Conservation (phyloP, 2,113 vertebrate genomes). For the Heterocephalus glaber region DNA sequence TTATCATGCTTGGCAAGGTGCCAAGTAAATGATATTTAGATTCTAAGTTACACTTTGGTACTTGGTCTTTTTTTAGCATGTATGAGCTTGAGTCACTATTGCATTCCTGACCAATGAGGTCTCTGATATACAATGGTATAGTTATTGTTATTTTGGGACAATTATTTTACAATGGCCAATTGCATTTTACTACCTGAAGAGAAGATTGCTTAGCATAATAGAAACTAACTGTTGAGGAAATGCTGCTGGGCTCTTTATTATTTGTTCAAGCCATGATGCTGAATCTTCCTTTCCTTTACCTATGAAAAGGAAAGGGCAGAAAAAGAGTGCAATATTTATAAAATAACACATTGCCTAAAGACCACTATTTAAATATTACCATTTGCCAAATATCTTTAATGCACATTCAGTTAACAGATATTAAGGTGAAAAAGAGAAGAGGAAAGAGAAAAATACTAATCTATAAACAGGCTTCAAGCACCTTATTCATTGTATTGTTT, state of each 20-base stretch:
- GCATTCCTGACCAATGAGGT: background rate
- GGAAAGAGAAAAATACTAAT: background rate
- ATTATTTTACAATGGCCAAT: constrained; percentile 56
- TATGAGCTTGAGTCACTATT: background rate
- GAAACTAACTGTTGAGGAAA: constrained; percentile 38
- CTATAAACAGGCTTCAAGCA: background rate
- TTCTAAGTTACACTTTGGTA: background rate
- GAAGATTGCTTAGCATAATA: background rate
- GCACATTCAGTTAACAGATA: constrained; percentile 23
- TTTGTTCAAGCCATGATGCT: background rate
- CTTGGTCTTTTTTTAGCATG: constrained; percentile 19
- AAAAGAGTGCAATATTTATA: constrained; percentile 32
- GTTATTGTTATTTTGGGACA: constrained; percentile 27
- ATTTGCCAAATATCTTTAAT: constrained; percentile 67
- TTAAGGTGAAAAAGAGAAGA: constrained; percentile 67
- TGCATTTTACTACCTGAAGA: constrained; percentile 21
- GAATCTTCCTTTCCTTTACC: constrained; percentile 40
- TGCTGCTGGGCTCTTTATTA: background rate
- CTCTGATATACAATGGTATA: background rate
- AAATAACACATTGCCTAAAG: constrained; percentile 41
- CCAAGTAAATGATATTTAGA: constrained; percentile 41
- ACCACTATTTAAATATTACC: constrained; percentile 12
- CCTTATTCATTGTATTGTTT: background rate
- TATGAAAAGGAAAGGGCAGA: background rate
- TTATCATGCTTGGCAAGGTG: background rate